These are phyloP conservation scores for Magallana gigas DNA, from an alignment of 1,140 invertebrate species.

Conservation along the genomic window DNA sequence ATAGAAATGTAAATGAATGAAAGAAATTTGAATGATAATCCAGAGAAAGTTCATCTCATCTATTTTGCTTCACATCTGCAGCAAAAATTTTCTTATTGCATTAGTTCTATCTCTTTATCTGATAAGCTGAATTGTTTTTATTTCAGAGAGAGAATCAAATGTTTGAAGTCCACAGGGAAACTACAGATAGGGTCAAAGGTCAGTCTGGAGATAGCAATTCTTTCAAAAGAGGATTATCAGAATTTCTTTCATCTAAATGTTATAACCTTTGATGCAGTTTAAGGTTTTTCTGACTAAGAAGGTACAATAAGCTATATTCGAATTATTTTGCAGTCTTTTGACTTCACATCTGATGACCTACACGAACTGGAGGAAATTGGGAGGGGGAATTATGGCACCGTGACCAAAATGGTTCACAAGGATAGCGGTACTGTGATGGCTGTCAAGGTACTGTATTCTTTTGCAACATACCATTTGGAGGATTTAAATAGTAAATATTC, in stretches of 20 bases:
- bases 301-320: not conserved
- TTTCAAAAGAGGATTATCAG: not conserved
- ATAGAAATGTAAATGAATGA: too few relatives aligned
- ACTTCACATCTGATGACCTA: slow-evolving; percentile 88
- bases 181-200: slow-evolving; percentile 65
- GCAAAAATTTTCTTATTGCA: not conserved
- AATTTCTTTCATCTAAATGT: too few relatives aligned
- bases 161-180: slow-evolving; percentile 71
- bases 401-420: slow-evolving; percentile 96
- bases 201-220: not conserved
- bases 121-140: not conserved
- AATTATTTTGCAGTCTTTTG: slow-evolving; percentile 71
- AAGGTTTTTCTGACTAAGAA: not conserved
- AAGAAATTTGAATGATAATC: too few relatives aligned
- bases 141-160: slow-evolving; percentile 70
- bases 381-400: slow-evolving; percentile 96
- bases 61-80: too few relatives aligned
- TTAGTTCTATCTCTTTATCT: too few relatives aligned
- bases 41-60: too few relatives aligned
- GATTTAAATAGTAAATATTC: too few relatives aligned
- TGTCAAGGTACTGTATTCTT: slow-evolving; percentile 83
- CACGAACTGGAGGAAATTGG: slow-evolving; percentile 94
- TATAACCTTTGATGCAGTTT: not conserved
- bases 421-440: slow-evolving; percentile 94
- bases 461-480: too few relatives aligned